Evolutionary conservation across 2,888 invertebrate genomes (phyloP), one percentile per base, ranked within the genome.

Genomic region (Torymus texanus): DNA sequence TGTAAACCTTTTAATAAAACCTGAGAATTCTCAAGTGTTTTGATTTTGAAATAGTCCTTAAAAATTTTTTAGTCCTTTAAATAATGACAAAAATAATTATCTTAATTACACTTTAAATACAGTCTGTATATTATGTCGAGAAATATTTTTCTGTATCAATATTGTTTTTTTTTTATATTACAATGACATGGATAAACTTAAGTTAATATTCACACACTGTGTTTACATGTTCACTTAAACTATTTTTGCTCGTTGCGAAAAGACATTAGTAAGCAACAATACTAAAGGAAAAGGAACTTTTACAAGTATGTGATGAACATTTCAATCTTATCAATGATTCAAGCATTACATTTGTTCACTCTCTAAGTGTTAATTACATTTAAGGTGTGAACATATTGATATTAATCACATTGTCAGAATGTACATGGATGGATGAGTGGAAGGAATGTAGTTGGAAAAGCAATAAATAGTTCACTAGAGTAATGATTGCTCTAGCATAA

Each of bases 401-500:
- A 65, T 71, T 71, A 63, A 61, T 74, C 58, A 73, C 24, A 63
- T 14, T 80, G 18, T 59, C 71, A 63, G 41, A 78, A 72, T 77
- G 41, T 77, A 78, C 63, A 75, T 75, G 61, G 56, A 81, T 78
- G 63, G 53, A 75, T 66, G 62, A 62, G 24, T 53, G n/a, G 78
- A 78, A 78, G 74, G 66, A 78, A 81, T 75, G 66, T n/a, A n/a
- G 13, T 61, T 41, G 2, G 72, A 66, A 70, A 78, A 59, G 65
- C 55, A 66, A 14, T n/a, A 11, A 66, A 14, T n/a, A 11, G 1
- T 71, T 81, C 85, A 92, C 94, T 96, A 99, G 84, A 99, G 95
- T 74, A 99, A 92, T 2, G 98, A 98, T 90, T 99, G 98, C 90
- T 99, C 99, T 81, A 98, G 92, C 95, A 99, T 97, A 83, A 99